Evolutionary conservation across 2,888 invertebrate species (phyloP), one percentile per base, ranked within the genome.

Genomic region (Dynastes tityus): DNA sequence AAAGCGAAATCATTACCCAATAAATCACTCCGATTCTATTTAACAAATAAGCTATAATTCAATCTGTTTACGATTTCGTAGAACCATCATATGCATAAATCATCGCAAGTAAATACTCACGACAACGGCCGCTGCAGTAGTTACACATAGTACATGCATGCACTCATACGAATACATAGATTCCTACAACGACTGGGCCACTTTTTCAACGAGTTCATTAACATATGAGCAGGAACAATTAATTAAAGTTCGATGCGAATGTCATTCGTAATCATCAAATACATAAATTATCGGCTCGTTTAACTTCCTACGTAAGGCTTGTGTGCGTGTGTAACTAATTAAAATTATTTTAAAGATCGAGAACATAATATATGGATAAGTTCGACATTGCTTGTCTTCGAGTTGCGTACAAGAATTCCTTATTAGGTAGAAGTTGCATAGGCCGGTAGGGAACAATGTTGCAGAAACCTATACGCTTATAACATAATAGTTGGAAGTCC

Each of bases 181-280:
- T 45, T 11, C 45, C 2, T 27, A 13, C 63, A 58, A 1, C 22
- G 55, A 22, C 22, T 27, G 22, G 22, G 63, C 32, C 13, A 29
- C 32, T 63, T 63, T 63, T 63, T 32, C 63, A 32, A 32, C 63
- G 27, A n/a, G 65, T 67, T 67, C 65, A 67, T 67, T 67, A 67
- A 49, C 45, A 67, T 67, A 32, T 27, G 49, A 67, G 22, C 67
- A 45, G 67, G 67, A 67, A 49, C 67, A 67, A 67, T 67, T 67
- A 67, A 67, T 67, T 67, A 27, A 45, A 27, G 8, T 67, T 45
- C 27, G 45, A 49, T 67, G 67, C 67, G 49, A 67, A 67, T 67
- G 45, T 67, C 67, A 67, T 67, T 45, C 32, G 22, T 67, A 67
- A 67, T 67, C 67, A 67, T 67, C 67, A 32, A 22, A 16, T 45